These are phyloP conservation scores for Varroa destructor DNA, from an alignment of 1,140 invertebrate genomes.

Conservation along the genomic window DNA sequence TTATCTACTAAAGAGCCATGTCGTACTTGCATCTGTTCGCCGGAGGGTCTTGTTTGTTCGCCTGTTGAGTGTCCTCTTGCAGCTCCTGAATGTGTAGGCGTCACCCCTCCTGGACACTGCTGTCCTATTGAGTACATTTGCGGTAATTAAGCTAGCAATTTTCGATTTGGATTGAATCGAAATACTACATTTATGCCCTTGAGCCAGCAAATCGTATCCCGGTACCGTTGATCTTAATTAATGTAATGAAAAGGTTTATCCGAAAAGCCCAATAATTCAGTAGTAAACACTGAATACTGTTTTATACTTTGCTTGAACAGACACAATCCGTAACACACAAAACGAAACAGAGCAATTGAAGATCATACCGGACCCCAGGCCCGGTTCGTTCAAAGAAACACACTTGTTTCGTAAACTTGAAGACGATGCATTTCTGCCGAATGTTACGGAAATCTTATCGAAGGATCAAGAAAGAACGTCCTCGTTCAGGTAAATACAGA, in stretches of 20 bases:
- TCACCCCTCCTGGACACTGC: conserved; percentile 59
- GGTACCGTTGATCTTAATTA: too few relatives aligned
- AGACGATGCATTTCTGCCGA: not conserved
- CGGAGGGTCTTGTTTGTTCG: conserved; percentile 52
- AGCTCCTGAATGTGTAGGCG: conserved; percentile 57
- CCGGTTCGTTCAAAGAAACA: conserved; percentile 7
- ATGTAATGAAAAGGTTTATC: too few relatives aligned
- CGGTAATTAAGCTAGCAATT: conserved; percentile 40
- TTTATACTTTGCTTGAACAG: not conserved
- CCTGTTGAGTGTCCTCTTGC: conserved; percentile 58
- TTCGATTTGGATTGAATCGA: not conserved
- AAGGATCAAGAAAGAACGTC: too few relatives aligned
- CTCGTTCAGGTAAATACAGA: too few relatives aligned
- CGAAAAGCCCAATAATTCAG: too few relatives aligned
- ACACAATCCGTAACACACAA: conserved; percentile 6
- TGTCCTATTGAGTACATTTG: conserved; percentile 70
- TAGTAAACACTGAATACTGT: not conserved
- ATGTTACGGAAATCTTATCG: too few relatives aligned
- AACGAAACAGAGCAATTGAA: conserved; percentile 27
- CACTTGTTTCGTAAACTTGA: conserved; percentile 7
- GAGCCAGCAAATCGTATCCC: too few relatives aligned
- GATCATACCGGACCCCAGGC: conserved; percentile 13
- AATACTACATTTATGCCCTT: too few relatives aligned
- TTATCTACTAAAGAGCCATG: conserved; percentile 40
- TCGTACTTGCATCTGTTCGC: conserved; percentile 58